Evolutionary conservation across 92 coral and sea anemone species (phyloP).

Genomic region (Heliopora coerulea): DNA sequence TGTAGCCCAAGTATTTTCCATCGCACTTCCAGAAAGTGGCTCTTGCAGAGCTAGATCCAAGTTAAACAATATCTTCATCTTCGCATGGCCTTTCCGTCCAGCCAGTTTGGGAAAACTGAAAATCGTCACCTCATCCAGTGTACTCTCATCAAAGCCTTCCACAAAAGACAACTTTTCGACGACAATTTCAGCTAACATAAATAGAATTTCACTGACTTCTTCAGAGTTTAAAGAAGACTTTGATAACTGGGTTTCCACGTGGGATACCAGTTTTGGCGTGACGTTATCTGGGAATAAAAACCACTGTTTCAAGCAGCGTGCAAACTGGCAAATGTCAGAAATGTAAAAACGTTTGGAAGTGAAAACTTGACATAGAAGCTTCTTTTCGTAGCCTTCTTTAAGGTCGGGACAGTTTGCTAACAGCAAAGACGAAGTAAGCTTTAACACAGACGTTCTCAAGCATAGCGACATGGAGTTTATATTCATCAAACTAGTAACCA

Average conservation of each 20-base stretch:
- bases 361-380: constrained; percentile 51
- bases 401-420: constrained; percentile 61
- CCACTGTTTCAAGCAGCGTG: constrained; percentile 67
- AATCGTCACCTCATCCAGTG: neutral
- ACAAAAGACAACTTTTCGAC: constrained; percentile 38
- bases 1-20: constrained; percentile 64
- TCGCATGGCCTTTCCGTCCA: neutral
- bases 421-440: constrained; percentile 64
- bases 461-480: neutral
- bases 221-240: constrained; percentile 29
- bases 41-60: constrained; percentile 27
- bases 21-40: constrained; percentile 30
- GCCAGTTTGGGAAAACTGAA: constrained; percentile 28
- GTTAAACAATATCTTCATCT: constrained; percentile 12
- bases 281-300: constrained; percentile 50
- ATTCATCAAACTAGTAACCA: constrained; percentile 15
- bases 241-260: constrained; percentile 56
- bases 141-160: constrained; percentile 25
- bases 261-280: constrained; percentile 54
- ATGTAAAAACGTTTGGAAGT: constrained; percentile 34
- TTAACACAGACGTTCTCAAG: constrained; percentile 23
- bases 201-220: constrained; percentile 51
- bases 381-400: constrained; percentile 46
- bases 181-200: constrained; percentile 61
- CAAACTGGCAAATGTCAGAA: constrained; percentile 50